Conservation (phyloP, 2,113 vertebrate genomes). For the Leucoraja erinaceus region DNA sequence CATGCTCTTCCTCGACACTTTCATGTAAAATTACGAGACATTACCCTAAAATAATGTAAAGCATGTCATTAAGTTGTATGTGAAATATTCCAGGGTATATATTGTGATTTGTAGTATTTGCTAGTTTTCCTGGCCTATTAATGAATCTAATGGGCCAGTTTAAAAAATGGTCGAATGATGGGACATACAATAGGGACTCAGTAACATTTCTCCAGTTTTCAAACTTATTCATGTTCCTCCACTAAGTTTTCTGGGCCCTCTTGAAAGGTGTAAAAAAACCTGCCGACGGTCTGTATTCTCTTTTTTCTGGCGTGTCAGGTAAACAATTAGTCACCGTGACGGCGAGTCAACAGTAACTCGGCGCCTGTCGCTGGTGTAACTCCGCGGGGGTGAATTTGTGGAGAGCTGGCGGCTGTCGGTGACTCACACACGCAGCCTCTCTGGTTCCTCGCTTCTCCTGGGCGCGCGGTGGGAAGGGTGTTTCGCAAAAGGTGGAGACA, state of each 20-base stretch:
- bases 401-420: not conserved
- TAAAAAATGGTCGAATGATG: not conserved
- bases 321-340: not conserved
- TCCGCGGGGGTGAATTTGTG: not conserved
- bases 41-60: not conserved
- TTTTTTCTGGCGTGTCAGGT: not conserved
- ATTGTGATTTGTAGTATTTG: not conserved
- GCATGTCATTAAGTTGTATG: not conserved
- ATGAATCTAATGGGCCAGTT: not conserved
- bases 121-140: not conserved
- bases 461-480: not conserved
- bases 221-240: not conserved
- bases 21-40: not conserved
- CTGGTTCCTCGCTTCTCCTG: not conserved
- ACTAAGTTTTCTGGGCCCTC: not conserved
- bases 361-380: not conserved
- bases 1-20: not conserved
- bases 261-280: not conserved
- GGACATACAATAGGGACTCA: too few relatives aligned
- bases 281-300: not conserved
- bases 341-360: not conserved
- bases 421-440: not conserved
- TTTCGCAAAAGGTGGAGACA: conserved; percentile 32
- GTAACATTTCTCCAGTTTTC: not conserved
- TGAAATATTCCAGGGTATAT: not conserved